Base-by-base conservation (phyloP, 2,797 vertebrate genomes). In the Sylvia borin region DNA sequence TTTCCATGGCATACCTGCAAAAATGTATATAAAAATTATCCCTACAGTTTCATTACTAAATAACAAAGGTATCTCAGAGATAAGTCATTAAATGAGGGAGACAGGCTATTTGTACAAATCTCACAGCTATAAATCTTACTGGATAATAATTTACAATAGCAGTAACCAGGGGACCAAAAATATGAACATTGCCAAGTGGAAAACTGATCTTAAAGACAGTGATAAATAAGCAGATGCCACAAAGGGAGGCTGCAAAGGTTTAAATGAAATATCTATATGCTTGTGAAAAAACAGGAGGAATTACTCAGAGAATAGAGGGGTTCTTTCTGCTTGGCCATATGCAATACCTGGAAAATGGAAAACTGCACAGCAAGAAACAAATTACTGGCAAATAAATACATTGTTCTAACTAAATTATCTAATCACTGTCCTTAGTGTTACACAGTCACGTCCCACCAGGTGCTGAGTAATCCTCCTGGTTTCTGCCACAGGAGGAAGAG, bases 171-270 rank as follows among this genome's bases (percentile, higher is more conserved):
- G 80, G 93, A 94, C 92, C 76, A 82, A 95, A 96, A 96, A 95
- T 94, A 96, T 73, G 77, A 97, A 91, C 53, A 78, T 40, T 90
- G 66, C 88, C 82, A 66, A 78, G 83, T 86, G 34, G 81, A 91
- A 94, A 95, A 88, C 29, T 2, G 53, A 94, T 93, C 85, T 95
- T 86, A 91, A 96, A 94, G 94, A 95, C 89, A 96, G 74, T 95
- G 89, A 97, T 93, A 97, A 97, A 97, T 95, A 95, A 96, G 94
- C 38, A 96, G 67, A 92, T 81, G 87, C 65, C 76, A 96, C 70
- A 92, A 91, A 85, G 83, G 76, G 85, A 95, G 70, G 43, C 53
- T 89, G 86, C 54, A 79, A 76, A 80, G 45, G 85, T 88, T 94
- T 95, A 95, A 96, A 95, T 93, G 75, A 93, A 97, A 94, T 92